Evolutionary conservation across 1,140 invertebrate species (phyloP).

Genomic region (Chironomus striatipennis): DNA sequence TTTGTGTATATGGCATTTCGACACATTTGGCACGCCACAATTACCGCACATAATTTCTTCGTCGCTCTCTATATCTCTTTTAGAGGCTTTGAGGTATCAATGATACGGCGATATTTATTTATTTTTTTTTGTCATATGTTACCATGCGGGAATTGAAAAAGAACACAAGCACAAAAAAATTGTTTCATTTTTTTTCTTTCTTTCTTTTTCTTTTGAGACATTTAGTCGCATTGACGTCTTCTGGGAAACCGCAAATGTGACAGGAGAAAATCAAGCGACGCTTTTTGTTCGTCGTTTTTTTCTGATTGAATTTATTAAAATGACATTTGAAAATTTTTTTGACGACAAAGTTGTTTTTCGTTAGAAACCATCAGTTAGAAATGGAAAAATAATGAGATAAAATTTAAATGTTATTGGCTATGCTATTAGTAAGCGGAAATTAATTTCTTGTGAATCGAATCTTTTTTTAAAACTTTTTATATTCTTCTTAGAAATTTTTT

Average conservation of each 20-base stretch:
- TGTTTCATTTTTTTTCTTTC: background rate
- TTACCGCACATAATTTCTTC: background rate
- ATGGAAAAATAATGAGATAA: no score
- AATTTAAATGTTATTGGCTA: no score
- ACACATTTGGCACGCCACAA: background rate
- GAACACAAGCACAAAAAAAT: background rate
- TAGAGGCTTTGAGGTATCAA: background rate
- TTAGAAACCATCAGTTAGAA: no score
- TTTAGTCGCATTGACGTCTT: background rate
- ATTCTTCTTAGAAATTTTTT: no score
- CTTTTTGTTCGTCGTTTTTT: background rate
- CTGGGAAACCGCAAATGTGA: background rate
- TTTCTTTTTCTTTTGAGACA: background rate
- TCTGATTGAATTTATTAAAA: background rate
- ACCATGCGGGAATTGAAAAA: slow-evolving; percentile 12
- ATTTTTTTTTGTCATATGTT: background rate
- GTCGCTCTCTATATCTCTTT: background rate
- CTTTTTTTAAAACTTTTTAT: no score
- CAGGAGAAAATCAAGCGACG: background rate
- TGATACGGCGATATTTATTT: slow-evolving; percentile 2
- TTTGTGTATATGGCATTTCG: background rate
- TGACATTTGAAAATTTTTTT: no score
- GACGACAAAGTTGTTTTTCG: no score
- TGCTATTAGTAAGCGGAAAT: no score
- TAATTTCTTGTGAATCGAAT: no score